These are phyloP conservation scores for Hirtodrosophila histrioides DNA, from an alignment of 2,888 invertebrate genomes.

Conservation along the genomic window DNA sequence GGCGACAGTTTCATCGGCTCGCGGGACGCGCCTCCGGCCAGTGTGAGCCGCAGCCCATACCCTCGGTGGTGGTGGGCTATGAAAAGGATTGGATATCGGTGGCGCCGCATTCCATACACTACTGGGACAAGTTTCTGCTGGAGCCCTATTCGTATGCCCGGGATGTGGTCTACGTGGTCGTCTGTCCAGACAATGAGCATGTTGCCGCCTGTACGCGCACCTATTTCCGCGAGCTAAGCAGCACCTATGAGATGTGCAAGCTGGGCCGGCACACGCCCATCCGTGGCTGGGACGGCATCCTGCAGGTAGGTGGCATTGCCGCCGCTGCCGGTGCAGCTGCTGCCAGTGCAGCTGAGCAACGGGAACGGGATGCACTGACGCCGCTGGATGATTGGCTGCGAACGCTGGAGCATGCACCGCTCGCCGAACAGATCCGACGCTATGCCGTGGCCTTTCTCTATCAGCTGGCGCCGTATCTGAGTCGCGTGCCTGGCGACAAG, in stretches of 20 bases:
- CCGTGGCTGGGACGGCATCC: constrained; percentile 93
- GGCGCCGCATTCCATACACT: constrained; percentile 96
- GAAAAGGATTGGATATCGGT: constrained; percentile 97
- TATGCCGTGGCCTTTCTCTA: constrained; percentile 93
- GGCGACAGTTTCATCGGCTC: constrained; percentile 98
- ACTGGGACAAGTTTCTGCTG: constrained; percentile 98
- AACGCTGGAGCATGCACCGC: constrained; percentile 90
- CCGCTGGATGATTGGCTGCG: constrained; percentile 96
- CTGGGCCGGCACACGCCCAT: constrained; percentile 97
- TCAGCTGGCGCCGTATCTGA: constrained; percentile 90
- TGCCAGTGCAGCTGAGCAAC: constrained; percentile 1
- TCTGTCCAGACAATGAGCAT: constrained; percentile 96
- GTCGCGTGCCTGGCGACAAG: constrained; percentile 90
- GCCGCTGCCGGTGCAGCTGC: too few species aligned
- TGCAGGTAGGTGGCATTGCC: constrained; percentile 89
- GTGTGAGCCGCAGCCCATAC: constrained; percentile 98
- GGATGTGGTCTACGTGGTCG: constrained; percentile 97
- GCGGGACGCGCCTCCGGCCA: constrained; percentile 97
- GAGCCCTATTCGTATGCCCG: constrained; percentile 98
- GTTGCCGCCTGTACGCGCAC: constrained; percentile 91
- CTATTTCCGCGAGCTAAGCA: constrained; percentile 96
- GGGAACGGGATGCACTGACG: constrained; percentile 79
- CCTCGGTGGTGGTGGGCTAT: constrained; percentile 95
- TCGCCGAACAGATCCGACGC: constrained; percentile 92
- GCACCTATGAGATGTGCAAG: constrained; percentile 97